Evolutionary conservation across 2,888 invertebrate species (phyloP).

Genomic region (Drosophila melanocephala): DNA sequence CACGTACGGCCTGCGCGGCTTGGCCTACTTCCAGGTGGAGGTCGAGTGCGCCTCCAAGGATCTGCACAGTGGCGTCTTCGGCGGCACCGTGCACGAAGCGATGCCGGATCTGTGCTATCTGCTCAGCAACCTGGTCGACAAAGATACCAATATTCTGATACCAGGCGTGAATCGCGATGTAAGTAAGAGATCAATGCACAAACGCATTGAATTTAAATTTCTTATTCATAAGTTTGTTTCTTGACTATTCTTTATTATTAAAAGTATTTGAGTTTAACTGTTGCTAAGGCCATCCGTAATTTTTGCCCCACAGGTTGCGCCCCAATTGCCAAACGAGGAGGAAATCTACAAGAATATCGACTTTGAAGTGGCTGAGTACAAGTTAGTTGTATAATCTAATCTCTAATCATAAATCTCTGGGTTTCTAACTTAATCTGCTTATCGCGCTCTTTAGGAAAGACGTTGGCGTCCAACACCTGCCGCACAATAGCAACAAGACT

Average conservation of each 20-base stretch:
- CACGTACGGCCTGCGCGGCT: constrained; percentile 97
- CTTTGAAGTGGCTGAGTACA: constrained; percentile 93
- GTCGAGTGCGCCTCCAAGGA: constrained; percentile 96
- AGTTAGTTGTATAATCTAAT: constrained; percentile 84
- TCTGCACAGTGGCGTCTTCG: constrained; percentile 98
- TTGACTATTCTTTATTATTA: not conserved
- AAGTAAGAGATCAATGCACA: constrained; percentile 39
- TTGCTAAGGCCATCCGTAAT: constrained; percentile 19
- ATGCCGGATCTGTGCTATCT: constrained; percentile 96
- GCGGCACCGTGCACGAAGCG: constrained; percentile 96
- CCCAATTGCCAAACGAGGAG: constrained; percentile 89
- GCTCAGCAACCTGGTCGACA: constrained; percentile 93
- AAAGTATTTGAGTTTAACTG: constrained; percentile 9
- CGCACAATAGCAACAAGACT: constrained; percentile 92
- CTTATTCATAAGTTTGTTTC: not conserved
- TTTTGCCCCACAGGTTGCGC: constrained; percentile 85
- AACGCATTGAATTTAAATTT: not conserved
- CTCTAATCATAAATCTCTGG: constrained; percentile 50
- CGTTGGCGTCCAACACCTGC: constrained; percentile 89
- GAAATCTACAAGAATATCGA: constrained; percentile 93
- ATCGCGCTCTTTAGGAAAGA: constrained; percentile 85
- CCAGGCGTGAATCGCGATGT: constrained; percentile 94
- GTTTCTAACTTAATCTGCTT: constrained; percentile 8
- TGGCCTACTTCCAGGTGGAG: constrained; percentile 96
- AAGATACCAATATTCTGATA: constrained; percentile 93